Conservation (phyloP, 2,113 vertebrate genomes). For the Macquaria australasica region DNA sequence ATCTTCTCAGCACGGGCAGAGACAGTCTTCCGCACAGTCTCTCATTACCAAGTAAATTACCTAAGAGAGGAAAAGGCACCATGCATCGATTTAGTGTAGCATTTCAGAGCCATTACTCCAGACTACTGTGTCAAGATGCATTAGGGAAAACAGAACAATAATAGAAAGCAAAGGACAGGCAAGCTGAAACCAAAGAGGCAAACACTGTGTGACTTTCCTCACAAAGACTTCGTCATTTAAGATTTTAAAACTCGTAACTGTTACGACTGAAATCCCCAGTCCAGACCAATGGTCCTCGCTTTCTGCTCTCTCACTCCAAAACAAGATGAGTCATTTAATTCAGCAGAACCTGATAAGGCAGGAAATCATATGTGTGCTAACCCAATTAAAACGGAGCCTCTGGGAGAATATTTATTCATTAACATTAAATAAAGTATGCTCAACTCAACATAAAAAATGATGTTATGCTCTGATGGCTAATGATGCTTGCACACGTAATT, state of each 20-base stretch:
- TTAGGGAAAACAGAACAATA: constrained; percentile 67
- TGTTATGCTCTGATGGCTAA: constrained; percentile 61
- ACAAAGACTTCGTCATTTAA: constrained; percentile 16
- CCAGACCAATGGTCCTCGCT: neutral
- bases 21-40: constrained; percentile 66
- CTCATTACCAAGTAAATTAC: constrained; percentile 83
- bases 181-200: constrained; percentile 37
- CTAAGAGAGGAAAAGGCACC: constrained; percentile 76
- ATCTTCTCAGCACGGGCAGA: constrained; percentile 56
- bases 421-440: constrained; percentile 67
- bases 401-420: constrained; percentile 66
- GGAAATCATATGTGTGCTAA: constrained; percentile 61
- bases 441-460: constrained; percentile 56
- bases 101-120: constrained; percentile 79
- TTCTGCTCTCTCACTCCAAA: neutral
- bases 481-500: constrained; percentile 58
- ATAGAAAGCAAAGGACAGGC: constrained; percentile 55
- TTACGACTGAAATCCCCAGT: neutral
- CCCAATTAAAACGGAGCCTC: constrained; percentile 58
- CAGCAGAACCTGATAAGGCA: constrained; percentile 48
- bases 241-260: constrained; percentile 17
- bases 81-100: constrained; percentile 78
- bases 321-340: constrained; percentile 45
- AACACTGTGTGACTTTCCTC: constrained; percentile 38
- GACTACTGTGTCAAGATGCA: constrained; percentile 72